Base-by-base conservation (phyloP, 1,140 invertebrate species). In the Tetraneura akinire region DNA sequence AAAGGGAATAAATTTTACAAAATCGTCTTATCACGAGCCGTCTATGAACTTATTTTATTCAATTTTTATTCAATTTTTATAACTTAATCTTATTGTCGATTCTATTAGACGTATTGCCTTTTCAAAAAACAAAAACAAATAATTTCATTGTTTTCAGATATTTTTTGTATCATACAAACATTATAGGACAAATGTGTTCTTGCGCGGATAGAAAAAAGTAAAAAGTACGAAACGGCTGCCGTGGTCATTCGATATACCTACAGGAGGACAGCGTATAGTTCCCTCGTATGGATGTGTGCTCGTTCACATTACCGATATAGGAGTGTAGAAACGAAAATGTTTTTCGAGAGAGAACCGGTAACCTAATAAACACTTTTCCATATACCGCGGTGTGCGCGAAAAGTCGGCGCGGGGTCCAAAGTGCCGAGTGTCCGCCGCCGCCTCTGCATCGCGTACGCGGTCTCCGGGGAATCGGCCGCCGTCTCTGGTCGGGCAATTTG, bases 321-420 rank as follows among this genome's bases (percentile, higher is more conserved):
- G 49, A 8, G 45, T 51, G 23, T n/a, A 62, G 62, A 78, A 42
- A 55, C 23, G 74, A 78, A 78, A 78, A 78, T 78, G 74, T 57
- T 78, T 78, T 78, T 26, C 37, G 55, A 21, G 47, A 78, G 21
- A 62, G 74, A 78, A 78, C 74, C 55, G 55, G 53, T 78, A 78
- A 78, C 55, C 74, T 78, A 78, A 78, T 78, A 78, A 78, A 78
- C 37, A 62, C 74, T n/a, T n/a, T n/a, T n/a, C n/a, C n/a, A n/a
- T n/a, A n/a, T n/a, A n/a, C n/a, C n/a, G n/a, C n/a, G 73, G 55
- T 45, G 53, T 49, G 70, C n/a, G 8, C 32, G 3, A 37, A 32
- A 8, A 13, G 32, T 76, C 16, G 32, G 49, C 53, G 73, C 29
- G 73, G 73, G 51, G 53, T 78, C 47, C 51, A 78, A 78, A 78